Percentiles rank a stretch among this genome's conserved stretches.
phyloP scores from a whole-genome alignment of 2,888 invertebrate species.

The Idaea aversata region DNA sequence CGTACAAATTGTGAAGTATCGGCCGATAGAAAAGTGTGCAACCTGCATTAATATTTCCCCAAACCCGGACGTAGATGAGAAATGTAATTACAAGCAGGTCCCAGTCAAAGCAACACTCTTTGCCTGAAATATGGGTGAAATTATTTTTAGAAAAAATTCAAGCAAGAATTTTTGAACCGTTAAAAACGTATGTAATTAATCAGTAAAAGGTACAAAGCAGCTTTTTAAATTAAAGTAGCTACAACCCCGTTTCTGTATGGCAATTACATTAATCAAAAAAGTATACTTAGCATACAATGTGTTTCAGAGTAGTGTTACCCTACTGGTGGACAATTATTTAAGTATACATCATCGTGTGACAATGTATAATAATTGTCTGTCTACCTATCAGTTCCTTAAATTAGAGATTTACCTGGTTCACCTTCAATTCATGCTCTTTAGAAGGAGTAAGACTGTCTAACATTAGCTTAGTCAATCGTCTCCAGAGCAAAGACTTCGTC shows the following conservation, averaged over 20 bases:
- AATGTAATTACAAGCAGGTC: not conserved
- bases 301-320: no score
- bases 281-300: no score
- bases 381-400: no score
- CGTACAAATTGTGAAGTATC: no score
- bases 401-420: no score
- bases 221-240: not conserved
- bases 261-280: not conserved
- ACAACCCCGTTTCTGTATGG: not conserved
- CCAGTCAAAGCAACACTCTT: not conserved
- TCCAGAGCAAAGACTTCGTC: no score
- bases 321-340: no score
- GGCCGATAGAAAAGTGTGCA: not conserved
- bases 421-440: no score
- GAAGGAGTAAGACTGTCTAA: no score
- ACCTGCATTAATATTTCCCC: not conserved
- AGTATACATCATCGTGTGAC: no score
- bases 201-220: not conserved
- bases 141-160: not conserved
- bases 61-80: not conserved
- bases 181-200: slow-evolving; percentile 1
- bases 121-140: not conserved
- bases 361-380: no score
- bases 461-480: no score
- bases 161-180: not conserved